Evolutionary conservation across 1,140 invertebrate genomes (phyloP), one percentile per base, ranked within the genome.

Genomic region (Fopius arisanus): DNA sequence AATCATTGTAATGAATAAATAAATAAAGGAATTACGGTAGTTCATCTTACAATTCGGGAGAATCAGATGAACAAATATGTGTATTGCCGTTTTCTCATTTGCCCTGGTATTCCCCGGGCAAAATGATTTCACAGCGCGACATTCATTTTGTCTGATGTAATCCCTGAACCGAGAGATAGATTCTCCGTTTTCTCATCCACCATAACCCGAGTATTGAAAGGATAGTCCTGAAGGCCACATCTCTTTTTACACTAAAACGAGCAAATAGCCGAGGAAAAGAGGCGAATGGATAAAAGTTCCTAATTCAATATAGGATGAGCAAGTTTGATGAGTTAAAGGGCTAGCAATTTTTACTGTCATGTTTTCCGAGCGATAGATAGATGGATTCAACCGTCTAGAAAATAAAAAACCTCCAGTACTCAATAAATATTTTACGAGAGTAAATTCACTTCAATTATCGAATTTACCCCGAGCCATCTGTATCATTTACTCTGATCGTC

Each of bases 231-330:
- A 3, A 16, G 66, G 16, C 23, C 54, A 26, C 12, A 21, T 28
- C 23, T 19, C 40, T 43, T n/a, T 28, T 48, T 29, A 12, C 14
- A 69, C 33, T 40, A 21, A 41, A 7, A 26, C 33, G 66, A 23
- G 37, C 63, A 19, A 40, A 31, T 40, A 33, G 28, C 29, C 21
- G 28, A 28, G 23, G 12, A 16, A 43, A 37, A 69, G 43, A 69
- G 48, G 29, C 67, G 23, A 69, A 31, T 43, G 12, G 14, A 54
- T 69, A 23, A 29, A 69, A 69, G 21, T 69, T 69, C 43, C 16
- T 54, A 51, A 69, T 69, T 54, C 28, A 69, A 69, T 69, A 69
- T 67, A 67, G 37, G 33, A 12, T 23, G 37, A 67, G 19, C 9
- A 19, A 43, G 7, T 40, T n/a, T 67, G 21, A 23, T 67, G 37